Base-by-base conservation (phyloP, 1,140 invertebrate species). In the Saccostrea glomerata region DNA sequence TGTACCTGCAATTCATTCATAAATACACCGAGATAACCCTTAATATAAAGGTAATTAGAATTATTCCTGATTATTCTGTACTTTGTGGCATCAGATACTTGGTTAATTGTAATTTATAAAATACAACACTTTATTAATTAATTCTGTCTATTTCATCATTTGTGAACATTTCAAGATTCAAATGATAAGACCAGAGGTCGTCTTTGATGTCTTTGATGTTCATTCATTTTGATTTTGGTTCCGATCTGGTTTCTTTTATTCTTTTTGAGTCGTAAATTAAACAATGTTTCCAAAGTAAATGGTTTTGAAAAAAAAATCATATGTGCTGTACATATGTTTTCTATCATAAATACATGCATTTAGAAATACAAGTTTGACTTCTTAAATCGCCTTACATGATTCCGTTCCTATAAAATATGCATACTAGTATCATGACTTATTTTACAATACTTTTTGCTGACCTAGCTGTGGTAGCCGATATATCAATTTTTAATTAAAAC, bases 71-170 rank as follows among this genome's bases (percentile, higher is more conserved):
- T 77, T 13, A 30, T 9, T 77, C 70, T 30, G 25, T 36, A 77
- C 70, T 77, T 77, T 15, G 11, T 30, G 70, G 13, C 70, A 30
- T 77, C 70, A 77, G 70, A 30, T 12, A 30, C 70, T 77, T 23
- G 70, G 70, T 77, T 77, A 36, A 77, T 77, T 77, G 70, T 77
- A 77, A 77, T 77, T 30, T 36, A 77, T 77, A 40, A 77, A 30
- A 77, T 25, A 77, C 30, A 77, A 30, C 23, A 30, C 20, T 84
- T 84, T 84, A 84, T 84, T 84, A 47, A 55, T 84, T 54, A 84
- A 84, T 55, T 55, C 47, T 15, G 40, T 54, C 40, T 25, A 36
- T 82, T 82, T 82, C 17, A 30, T 17, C n/a, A 30, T 36, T 47
- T 5, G 47, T 47, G 36, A 20, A n/a, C n/a, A 20, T 56, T 55